Percentiles rank a stretch among this genome's conserved stretches.
Evolutionary conservation across 2,113 vertebrate species (phyloP).

Genomic region (human (Homo sapiens)): GRCh38 chr11:87114001-87114500

Average conservation of each 20-base stretch:
- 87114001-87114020: neutral
- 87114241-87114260: neutral
- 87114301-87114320: neutral
- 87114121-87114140: neutral
- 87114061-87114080: neutral
- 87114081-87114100: neutral
- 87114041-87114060: neutral
- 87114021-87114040: too few relatives aligned
- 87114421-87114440: neutral
- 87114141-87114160: neutral
- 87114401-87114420: neutral
- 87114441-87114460: neutral
- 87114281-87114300: neutral
- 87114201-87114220: neutral
- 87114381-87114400: neutral
- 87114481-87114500: neutral
- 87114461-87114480: neutral
- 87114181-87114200: neutral
- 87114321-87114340: neutral
- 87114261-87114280: neutral
- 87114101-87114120: neutral
- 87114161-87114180: neutral
- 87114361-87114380: neutral
- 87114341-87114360: neutral
- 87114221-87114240: neutral